Evolutionary conservation across 2,797 vertebrate species (phyloP), one percentile per base, ranked within the genome.

Genomic region (Microctenopoma stevenorrisi): DNA sequence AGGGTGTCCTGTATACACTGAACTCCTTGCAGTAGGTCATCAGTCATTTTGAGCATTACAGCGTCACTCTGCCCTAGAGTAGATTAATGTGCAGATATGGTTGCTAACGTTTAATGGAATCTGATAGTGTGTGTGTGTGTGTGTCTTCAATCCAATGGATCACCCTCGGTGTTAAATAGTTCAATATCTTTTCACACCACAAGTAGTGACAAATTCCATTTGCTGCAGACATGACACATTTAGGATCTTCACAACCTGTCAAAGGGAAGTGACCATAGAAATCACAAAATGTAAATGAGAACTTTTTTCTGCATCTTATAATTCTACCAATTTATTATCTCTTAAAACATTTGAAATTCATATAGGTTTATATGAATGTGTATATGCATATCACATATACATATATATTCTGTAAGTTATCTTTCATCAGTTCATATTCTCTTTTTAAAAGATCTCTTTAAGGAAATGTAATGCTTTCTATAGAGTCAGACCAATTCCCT

Each of bases 311-410:
- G 77, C 86, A 89, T 92, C 91, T 94, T 94, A 94, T 93, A 94
- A 93, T 90, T 93, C 91, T 94, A 94, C 93, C 93, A 94, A 93
- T 92, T 85, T 93, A 89, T 92, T 87, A 91, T 94, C 87, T 94
- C 93, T 94, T 94, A 94, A 94, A 94, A 94, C 93, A 93, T 93
- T 89, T 94, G 91, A 94, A 92, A 92, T 94, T 93, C 92, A 93
- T 94, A 92, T 91, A 86, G 57, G 72, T 88, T 87, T 84, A 91
- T 94, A 92, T 93, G 91, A 92, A 92, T 86, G 88, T 91, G 89
- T 94, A 94, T 93, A 93, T 92, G 89, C 78, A 49, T 81, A 64
- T 83, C 77, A 92, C 91, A 94, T 93, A 93, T 89, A 94, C 90
- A 91, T 91, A 91, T 90, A 93, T 93, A 92, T 86, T 94, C 91